Percentiles rank a stretch among this genome's conserved stretches.
Conservation (phyloP, 2,113 vertebrate species). For the Poeciliopsis occidentalis region DNA sequence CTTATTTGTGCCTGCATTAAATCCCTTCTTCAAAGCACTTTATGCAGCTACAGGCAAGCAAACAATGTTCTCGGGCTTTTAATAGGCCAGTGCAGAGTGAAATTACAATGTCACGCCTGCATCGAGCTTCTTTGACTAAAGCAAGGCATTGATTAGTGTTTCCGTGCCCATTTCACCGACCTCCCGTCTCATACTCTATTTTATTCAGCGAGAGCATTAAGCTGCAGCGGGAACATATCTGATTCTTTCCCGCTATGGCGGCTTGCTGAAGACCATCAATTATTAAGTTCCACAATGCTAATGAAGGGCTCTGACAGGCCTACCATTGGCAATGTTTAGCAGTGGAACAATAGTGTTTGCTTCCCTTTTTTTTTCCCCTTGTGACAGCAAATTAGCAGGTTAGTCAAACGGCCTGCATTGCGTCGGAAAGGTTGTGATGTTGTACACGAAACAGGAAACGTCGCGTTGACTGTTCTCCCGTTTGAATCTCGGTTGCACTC, state of each 20-base stretch:
- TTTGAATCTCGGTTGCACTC: neutral
- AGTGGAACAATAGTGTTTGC: constrained; percentile 17
- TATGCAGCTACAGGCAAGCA: constrained; percentile 15
- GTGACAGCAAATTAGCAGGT: constrained; percentile 50
- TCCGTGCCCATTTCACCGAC: constrained; percentile 27
- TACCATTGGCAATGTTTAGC: constrained; percentile 26
- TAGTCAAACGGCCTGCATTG: constrained; percentile 43
- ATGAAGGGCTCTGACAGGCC: constrained; percentile 54
- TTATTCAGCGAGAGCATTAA: constrained; percentile 29
- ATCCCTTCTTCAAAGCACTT: constrained; percentile 17
- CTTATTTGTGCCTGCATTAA: constrained; percentile 35
- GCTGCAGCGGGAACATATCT: constrained; percentile 22
- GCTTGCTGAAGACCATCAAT: constrained; percentile 42
- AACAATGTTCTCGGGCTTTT: constrained; percentile 4
- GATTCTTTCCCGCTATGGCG: constrained; percentile 27
- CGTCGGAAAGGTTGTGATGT: constrained; percentile 22
- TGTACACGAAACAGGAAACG: neutral
- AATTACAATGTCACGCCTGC: constrained; percentile 33
- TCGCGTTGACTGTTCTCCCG: neutral
- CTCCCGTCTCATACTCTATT: constrained; percentile 21
- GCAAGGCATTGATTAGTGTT: constrained; percentile 32
- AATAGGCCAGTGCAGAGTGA: constrained; percentile 26
- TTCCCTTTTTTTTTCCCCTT: neutral
- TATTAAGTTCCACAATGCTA: constrained; percentile 51
- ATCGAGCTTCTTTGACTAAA: constrained; percentile 13